Percentiles rank a stretch among this genome's conserved stretches.
Conservation (phyloP, 2,888 invertebrate species). For the Caenorhabditis panamensis region DNA sequence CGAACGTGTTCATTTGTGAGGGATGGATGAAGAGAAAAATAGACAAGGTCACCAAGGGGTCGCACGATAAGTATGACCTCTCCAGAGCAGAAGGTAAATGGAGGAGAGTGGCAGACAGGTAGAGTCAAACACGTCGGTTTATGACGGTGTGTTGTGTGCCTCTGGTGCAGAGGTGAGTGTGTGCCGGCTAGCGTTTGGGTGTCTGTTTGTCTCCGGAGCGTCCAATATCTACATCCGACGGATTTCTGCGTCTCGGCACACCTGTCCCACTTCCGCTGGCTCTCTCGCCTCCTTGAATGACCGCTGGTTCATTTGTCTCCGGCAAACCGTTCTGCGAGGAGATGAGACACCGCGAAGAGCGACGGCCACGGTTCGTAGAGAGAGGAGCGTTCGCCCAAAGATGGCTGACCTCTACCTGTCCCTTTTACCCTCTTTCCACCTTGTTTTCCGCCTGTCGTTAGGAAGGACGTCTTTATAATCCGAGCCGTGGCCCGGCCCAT, state of each 20-base stretch:
- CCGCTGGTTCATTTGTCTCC: constrained; percentile 58
- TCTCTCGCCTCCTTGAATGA: constrained; percentile 54
- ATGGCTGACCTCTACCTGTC: constrained; percentile 47
- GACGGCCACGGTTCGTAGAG: constrained; percentile 37
- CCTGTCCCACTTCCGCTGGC: constrained; percentile 15
- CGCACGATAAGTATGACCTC: constrained; percentile 55
- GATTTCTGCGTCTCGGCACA: constrained; percentile 44
- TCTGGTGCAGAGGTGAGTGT: constrained; percentile 46
- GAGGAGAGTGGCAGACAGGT: constrained; percentile 54
- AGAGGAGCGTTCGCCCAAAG: constrained; percentile 48
- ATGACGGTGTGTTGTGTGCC: constrained; percentile 54
- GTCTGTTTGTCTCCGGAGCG: constrained; percentile 61
- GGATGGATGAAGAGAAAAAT: constrained; percentile 33
- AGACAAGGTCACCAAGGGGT: constrained; percentile 44
- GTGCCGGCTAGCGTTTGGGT: constrained; percentile 55
- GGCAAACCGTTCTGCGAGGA: constrained; percentile 48
- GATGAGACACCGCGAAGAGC: constrained; percentile 6
- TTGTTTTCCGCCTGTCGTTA: constrained; percentile 50
- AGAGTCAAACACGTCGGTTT: constrained; percentile 56
- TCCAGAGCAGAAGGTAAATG: constrained; percentile 55
- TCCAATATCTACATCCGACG: constrained; percentile 60
- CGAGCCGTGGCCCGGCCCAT: constrained; percentile 56
- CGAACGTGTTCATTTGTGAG: constrained; percentile 54
- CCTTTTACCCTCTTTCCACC: constrained; percentile 18
- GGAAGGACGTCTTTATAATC: constrained; percentile 57